A percentile compares a stretch with the other conserved stretches of the same genome.
Conservation (phyloP, 2,888 invertebrate genomes). For the Cremastinae sp. region DNA sequence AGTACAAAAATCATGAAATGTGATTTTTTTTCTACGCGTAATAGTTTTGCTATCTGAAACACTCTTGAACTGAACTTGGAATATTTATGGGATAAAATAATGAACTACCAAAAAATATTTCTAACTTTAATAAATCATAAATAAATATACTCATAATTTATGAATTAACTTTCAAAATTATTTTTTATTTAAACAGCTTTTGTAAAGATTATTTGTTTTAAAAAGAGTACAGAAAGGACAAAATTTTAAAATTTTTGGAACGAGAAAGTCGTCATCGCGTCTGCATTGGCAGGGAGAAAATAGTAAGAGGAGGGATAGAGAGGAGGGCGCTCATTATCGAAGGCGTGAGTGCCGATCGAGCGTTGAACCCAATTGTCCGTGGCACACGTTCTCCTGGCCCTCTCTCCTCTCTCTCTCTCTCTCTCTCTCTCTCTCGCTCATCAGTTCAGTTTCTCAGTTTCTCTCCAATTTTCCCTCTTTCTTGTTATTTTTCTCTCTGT, state of each 20-base stretch:
- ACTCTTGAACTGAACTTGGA: too few species aligned
- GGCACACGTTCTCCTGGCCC: constrained; percentile 42
- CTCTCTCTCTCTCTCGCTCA: constrained; percentile 23
- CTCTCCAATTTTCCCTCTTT: constrained; percentile 28
- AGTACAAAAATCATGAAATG: too few species aligned
- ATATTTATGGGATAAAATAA: too few species aligned
- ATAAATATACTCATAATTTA: too few species aligned
- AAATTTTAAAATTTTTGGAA: constrained; percentile 10
- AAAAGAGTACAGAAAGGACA: neutral
- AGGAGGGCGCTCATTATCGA: constrained; percentile 59
- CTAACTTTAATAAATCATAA: too few species aligned
- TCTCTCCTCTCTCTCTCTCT: constrained; percentile 42
- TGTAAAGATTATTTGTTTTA: too few species aligned
- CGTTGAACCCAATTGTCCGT: constrained; percentile 63
- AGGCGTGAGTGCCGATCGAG: constrained; percentile 63
- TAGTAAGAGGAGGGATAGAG: too few species aligned
- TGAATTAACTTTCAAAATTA: neutral
- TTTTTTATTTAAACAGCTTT: too few species aligned
- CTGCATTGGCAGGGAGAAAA: constrained; percentile 27
- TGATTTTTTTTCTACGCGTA: too few species aligned
- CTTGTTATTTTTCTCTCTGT: constrained; percentile 43
- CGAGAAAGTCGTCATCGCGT: constrained; percentile 30
- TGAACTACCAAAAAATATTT: too few species aligned
- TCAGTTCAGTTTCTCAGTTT: too few species aligned
- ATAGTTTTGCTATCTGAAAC: too few species aligned